These are phyloP conservation scores for Dryas iulia DNA, from an alignment of 1,140 invertebrate genomes.

Conservation along the genomic window DNA sequence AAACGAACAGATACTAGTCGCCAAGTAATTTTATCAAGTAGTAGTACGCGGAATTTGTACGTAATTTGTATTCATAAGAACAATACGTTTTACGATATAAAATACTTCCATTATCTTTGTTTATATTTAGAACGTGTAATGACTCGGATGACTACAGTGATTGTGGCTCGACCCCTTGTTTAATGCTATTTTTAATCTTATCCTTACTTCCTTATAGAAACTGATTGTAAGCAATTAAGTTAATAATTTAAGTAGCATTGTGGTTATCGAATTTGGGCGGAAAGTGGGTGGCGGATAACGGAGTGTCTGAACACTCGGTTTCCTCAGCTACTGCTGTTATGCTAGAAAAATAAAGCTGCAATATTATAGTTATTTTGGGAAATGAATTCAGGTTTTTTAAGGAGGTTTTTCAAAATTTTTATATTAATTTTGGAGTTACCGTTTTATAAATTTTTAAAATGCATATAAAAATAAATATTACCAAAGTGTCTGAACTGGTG, in stretches of 20 bases:
- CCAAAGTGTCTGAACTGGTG: slow-evolving; percentile 38
- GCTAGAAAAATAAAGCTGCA: too few species aligned
- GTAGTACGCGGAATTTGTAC: neutral
- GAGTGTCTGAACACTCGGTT: too few species aligned
- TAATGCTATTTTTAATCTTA: neutral
- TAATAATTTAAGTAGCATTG: too few species aligned
- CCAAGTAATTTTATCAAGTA: neutral
- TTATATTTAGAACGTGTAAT: slow-evolving; percentile 9
- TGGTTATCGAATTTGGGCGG: too few species aligned
- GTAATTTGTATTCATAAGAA: neutral
- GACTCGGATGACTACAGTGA: neutral
- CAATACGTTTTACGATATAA: neutral
- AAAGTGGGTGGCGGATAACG: too few species aligned
- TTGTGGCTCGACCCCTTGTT: neutral
- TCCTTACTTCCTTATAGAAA: neutral
- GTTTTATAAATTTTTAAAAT: too few species aligned
- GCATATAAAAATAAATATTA: slow-evolving; percentile 11
- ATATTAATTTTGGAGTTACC: too few species aligned
- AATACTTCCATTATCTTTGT: slow-evolving; percentile 6
- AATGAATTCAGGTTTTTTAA: too few species aligned
- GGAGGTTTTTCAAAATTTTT: too few species aligned
- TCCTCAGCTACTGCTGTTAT: too few species aligned
- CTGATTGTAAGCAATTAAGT: neutral
- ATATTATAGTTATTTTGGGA: too few species aligned
- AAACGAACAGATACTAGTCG: neutral